Evolutionary conservation across 2,797 vertebrate genomes (phyloP).

Genomic region (Acanthiza pusilla): DNA sequence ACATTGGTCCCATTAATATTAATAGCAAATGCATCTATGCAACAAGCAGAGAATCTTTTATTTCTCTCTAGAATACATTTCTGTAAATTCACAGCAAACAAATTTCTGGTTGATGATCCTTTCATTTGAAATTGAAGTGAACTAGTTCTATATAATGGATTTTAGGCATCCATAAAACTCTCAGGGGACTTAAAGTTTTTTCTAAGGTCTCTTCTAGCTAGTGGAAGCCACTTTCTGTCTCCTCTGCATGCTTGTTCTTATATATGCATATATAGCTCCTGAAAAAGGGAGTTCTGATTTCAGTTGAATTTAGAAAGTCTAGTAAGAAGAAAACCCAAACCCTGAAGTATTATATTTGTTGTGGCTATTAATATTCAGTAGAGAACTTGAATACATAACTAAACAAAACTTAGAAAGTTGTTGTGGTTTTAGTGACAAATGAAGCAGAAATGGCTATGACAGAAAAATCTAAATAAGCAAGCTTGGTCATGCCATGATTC

Average conservation of each 20-base stretch:
- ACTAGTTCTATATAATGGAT: not conserved
- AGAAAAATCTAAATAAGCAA: not conserved
- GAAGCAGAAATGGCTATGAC: not conserved
- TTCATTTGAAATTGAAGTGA: not conserved
- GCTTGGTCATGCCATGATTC: not conserved
- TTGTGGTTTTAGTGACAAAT: not conserved
- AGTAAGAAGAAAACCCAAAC: accelerated
- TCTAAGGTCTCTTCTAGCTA: not conserved
- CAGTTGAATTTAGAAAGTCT: not conserved
- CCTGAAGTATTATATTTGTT: not conserved
- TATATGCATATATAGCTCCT: not conserved
- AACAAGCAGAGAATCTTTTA: not conserved
- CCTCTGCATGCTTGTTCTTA: not conserved
- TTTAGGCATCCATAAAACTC: not conserved
- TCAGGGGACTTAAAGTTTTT: not conserved
- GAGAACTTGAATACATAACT: not conserved
- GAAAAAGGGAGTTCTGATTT: not conserved
- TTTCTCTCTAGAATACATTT: not conserved
- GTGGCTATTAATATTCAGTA: not conserved
- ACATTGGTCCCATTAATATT: not conserved
- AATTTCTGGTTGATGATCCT: not conserved
- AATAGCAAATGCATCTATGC: not conserved
- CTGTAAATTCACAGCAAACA: not conserved
- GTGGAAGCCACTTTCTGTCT: not conserved
- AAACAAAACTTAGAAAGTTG: not conserved